These are phyloP conservation scores for Elymnias hypermnestra DNA, from an alignment of 1,140 invertebrate genomes.

Conservation along the genomic window DNA sequence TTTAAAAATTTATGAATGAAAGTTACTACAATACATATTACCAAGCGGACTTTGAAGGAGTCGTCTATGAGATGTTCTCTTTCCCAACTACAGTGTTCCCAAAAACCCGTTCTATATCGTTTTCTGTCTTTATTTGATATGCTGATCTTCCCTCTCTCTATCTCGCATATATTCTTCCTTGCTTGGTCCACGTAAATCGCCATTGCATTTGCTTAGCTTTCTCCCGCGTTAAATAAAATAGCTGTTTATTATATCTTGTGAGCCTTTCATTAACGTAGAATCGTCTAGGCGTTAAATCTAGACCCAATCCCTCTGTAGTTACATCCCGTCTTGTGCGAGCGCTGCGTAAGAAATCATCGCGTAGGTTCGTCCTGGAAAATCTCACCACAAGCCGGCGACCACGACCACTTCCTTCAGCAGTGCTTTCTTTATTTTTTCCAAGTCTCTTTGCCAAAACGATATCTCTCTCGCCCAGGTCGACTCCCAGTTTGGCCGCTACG, in stretches of 20 bases:
- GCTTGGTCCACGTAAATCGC: conserved; percentile 17
- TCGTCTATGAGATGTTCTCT: too few species aligned
- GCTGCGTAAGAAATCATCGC: conserved; percentile 19
- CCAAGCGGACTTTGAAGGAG: too few species aligned
- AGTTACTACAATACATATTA: too few species aligned
- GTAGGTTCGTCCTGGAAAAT: conserved; percentile 12
- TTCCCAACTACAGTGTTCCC: not conserved
- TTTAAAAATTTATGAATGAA: too few species aligned
- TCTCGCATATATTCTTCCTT: conserved; percentile 10
- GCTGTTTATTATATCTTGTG: conserved; percentile 9
- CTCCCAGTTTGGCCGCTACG: conserved; percentile 5
- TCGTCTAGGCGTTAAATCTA: conserved; percentile 5
- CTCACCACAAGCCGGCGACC: conserved; percentile 13
- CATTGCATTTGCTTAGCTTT: conserved; percentile 8
- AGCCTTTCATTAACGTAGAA: conserved; percentile 27
- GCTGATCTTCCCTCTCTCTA: not conserved
- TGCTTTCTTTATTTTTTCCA: not conserved
- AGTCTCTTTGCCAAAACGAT: conserved; percentile 4
- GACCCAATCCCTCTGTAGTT: conserved; percentile 8
- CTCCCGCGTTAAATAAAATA: conserved; percentile 19
- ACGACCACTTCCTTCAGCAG: not conserved
- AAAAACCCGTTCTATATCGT: conserved; percentile 1
- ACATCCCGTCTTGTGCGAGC: conserved; percentile 22
- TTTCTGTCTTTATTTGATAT: conserved; percentile 1
- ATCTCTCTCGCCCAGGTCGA: not conserved